Conservation (phyloP, 2,888 invertebrate genomes). For the Spilarctia lutea region DNA sequence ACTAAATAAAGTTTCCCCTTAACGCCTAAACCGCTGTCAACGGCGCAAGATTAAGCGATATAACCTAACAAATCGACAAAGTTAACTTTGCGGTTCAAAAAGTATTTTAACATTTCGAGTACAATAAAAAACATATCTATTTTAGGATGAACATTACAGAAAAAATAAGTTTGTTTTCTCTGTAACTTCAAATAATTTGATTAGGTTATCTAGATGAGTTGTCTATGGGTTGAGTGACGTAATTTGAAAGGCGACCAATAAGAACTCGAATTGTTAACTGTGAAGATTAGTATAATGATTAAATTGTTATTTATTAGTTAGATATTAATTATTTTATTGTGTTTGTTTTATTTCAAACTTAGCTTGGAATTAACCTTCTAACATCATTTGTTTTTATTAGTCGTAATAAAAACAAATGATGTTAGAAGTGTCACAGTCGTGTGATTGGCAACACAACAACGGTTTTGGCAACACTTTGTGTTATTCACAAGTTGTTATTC, state of each 20-base stretch:
- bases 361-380: neutral
- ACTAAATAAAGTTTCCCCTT: slow-evolving; percentile 49
- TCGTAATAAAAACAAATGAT: too few species aligned
- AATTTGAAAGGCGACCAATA: slow-evolving; percentile 70
- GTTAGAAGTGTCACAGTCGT: too few species aligned
- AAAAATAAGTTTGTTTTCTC: slow-evolving; percentile 31
- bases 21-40: slow-evolving; percentile 50
- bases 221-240: slow-evolving; percentile 77
- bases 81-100: slow-evolving; percentile 22
- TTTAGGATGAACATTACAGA: neutral
- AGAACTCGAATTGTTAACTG: slow-evolving; percentile 16
- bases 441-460: too few species aligned
- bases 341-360: neutral
- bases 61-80: slow-evolving; percentile 44
- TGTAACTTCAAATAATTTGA: slow-evolving; percentile 68
- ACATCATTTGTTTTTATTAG: too few species aligned
- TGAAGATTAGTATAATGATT: slow-evolving; percentile 7
- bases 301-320: neutral
- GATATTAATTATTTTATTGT: neutral
- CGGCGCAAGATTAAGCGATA: slow-evolving; percentile 51
- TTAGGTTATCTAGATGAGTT: slow-evolving; percentile 83
- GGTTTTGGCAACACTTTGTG: too few species aligned
- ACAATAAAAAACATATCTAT: neutral
- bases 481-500: too few species aligned
- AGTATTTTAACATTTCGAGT: neutral